Evolutionary conservation across 2,797 vertebrate genomes (phyloP).

Genomic region (Phylloscopus collybita): DNA sequence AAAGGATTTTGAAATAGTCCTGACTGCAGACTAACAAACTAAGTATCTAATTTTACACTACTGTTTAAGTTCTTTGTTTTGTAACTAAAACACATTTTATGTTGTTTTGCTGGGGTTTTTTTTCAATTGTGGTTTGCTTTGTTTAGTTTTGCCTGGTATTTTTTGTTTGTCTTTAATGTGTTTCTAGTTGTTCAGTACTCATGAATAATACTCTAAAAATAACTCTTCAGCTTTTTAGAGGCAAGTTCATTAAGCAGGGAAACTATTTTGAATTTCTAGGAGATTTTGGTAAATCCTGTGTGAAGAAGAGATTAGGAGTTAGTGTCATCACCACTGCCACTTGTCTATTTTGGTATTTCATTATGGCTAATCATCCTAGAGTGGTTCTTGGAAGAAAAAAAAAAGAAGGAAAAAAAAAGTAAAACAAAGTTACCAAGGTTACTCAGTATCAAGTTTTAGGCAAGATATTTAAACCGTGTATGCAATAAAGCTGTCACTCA

Average conservation of each 20-base stretch:
- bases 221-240: background rate
- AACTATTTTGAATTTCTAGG: background rate
- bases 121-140: slow-evolving; percentile 27
- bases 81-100: background rate
- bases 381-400: background rate
- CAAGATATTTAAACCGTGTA: background rate
- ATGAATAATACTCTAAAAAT: slow-evolving; percentile 23
- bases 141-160: background rate
- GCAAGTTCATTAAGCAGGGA: background rate
- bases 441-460: background rate
- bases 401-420: background rate
- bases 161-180: slow-evolving; percentile 12
- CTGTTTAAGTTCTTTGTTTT: slow-evolving; percentile 23
- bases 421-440: background rate
- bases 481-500: background rate
- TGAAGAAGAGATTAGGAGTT: background rate
- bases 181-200: slow-evolving; percentile 7
- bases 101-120: no score
- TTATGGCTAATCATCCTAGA: background rate
- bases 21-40: background rate
- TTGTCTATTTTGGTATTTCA: background rate
- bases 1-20: background rate
- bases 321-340: background rate
- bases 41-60: background rate
- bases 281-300: background rate